Evolutionary conservation across 2,888 invertebrate genomes (phyloP).

Genomic region (Calliopum simillimum): DNA sequence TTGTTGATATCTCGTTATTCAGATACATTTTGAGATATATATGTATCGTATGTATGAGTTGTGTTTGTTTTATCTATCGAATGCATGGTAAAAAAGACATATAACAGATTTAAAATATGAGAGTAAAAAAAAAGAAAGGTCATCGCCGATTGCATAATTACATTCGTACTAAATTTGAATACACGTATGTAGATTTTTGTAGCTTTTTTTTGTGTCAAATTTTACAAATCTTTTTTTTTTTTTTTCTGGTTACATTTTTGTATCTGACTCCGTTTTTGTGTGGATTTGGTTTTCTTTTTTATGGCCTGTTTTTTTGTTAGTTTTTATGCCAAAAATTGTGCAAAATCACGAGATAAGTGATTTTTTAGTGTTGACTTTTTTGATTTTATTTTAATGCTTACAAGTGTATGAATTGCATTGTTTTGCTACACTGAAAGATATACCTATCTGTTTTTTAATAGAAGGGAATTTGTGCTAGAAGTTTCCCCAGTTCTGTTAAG

Average conservation of each 20-base stretch:
- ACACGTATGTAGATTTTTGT: slow-evolving; percentile 21
- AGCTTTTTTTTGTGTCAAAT: slow-evolving; percentile 31
- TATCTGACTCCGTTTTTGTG: slow-evolving; percentile 11
- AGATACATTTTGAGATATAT: neutral
- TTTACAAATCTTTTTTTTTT: slow-evolving; percentile 6
- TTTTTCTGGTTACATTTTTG: slow-evolving; percentile 3
- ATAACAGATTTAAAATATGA: slow-evolving; percentile 24
- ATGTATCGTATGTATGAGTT: neutral
- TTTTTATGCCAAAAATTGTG: too few relatives aligned
- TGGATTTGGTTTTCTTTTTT: neutral
- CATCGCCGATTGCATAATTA: slow-evolving; percentile 45
- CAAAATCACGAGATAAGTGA: too few relatives aligned
- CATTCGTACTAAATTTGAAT: slow-evolving; percentile 18
- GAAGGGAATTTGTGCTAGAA: too few relatives aligned
- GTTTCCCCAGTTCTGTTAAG: too few relatives aligned
- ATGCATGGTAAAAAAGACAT: slow-evolving; percentile 16
- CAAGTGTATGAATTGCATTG: too few relatives aligned
- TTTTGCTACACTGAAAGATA: too few relatives aligned
- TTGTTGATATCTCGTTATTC: neutral
- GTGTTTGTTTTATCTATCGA: slow-evolving; percentile 2
- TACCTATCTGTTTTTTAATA: too few relatives aligned
- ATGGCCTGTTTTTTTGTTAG: too few relatives aligned
- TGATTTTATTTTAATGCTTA: too few relatives aligned
- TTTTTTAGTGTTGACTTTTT: too few relatives aligned
- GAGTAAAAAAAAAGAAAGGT: slow-evolving; percentile 45